Evolutionary conservation across 1,140 invertebrate species (phyloP).

Genomic region (Drosophila pallidifrons): DNA sequence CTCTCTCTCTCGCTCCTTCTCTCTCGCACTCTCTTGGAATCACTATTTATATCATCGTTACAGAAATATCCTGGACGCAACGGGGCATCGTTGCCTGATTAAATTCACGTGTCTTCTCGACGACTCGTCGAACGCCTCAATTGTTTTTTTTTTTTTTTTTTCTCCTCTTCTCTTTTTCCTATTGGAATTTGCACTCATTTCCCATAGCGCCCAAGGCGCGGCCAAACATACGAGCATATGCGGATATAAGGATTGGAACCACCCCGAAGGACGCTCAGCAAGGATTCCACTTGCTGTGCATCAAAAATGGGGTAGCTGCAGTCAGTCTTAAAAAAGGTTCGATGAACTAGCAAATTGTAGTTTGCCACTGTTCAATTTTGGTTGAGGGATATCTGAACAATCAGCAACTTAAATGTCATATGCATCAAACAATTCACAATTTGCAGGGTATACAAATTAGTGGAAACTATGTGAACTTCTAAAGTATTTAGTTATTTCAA

Average conservation of each 20-base stretch:
- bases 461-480: no score
- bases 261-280: constrained; percentile 1
- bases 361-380: no score
- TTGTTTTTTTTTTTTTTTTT: constrained; percentile 42
- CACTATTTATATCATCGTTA: constrained; percentile 36
- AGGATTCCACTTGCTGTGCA: no score
- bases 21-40: constrained; percentile 4
- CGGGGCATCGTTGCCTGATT: constrained; percentile 71
- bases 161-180: constrained; percentile 28
- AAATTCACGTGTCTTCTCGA: constrained; percentile 77
- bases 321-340: no score
- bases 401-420: no score
- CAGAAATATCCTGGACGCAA: constrained; percentile 39
- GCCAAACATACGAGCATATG: not conserved
- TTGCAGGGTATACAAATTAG: no score
- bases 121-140: constrained; percentile 35
- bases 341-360: no score
- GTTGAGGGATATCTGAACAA: no score
- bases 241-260: not conserved
- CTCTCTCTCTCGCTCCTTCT: not conserved
- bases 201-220: not conserved
- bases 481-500: no score
- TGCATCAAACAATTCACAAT: no score
- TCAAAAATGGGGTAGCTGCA: no score
- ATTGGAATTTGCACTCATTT: constrained; percentile 65